Evolutionary conservation across 2,113 vertebrate species (phyloP), one percentile per base, ranked within the genome.

Genomic region (Pavo muticus): DNA sequence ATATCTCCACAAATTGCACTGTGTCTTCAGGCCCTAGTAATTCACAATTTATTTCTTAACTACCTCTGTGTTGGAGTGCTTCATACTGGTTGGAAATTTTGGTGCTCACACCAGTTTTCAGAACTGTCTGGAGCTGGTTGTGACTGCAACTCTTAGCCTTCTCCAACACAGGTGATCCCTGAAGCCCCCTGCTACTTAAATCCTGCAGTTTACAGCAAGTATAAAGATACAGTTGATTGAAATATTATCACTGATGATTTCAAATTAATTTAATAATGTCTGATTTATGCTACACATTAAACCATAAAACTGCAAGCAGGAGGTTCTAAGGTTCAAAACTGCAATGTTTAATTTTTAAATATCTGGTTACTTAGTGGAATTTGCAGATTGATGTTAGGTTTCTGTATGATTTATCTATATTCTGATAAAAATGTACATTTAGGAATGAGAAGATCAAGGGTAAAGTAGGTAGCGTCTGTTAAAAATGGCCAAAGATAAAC

Each of bases 41-140:
- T 39, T 77, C 65, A 8, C 25, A 27, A 9, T 65, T 73, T 52
- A 19, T 70, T 73, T 93, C 32, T 84, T 32, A 87, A 27, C 39
- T 32, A 39, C 2, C 0, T 47, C 44, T 39, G 13, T 35, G 4
- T 27, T 32, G 1, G 10, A 12, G 1, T 77, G 13, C 3, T 56
- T 14, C 47, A 8, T 73, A 10, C 5, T 35, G 13, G 4, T 50
- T 35, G 70, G 45, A 81, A 70, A 3, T 57, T 35, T 29, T 59
- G 11, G 37, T 68, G 13, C 14, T 47, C 44, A 37, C 17, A 45
- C 14, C 4, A 57, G 5, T 75, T 82, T 75, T 35, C n/a, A 54
- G 67, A 71, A 52, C 24, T 88, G 5, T 30, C 30, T 93, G 35
- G 19, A 90, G 54, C 25, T 8, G 42, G 25, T 68, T 63, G 9